A percentile compares a stretch with the other conserved stretches of the same genome.
phyloP scores from a whole-genome alignment of 2,888 invertebrate genomes.

The Chironomus tentans region DNA sequence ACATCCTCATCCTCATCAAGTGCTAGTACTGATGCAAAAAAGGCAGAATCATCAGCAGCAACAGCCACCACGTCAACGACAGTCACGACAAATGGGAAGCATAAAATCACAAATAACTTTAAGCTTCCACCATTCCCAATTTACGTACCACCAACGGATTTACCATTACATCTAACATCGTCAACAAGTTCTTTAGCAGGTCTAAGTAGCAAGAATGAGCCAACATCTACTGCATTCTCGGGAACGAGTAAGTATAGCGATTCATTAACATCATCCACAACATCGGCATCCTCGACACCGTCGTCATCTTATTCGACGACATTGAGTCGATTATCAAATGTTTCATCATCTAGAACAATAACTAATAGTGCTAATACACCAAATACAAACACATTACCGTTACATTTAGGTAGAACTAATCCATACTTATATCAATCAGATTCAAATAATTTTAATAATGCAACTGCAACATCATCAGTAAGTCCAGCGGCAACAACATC shows the following conservation, averaged over 20 bases:
- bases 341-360: constrained; percentile 35
- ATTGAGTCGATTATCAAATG: constrained; percentile 27
- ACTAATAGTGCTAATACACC: constrained; percentile 31
- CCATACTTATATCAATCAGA: constrained; percentile 33
- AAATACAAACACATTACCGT: constrained; percentile 30
- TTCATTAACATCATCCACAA: not conserved
- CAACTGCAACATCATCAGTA: constrained; percentile 33
- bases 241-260: constrained; percentile 28
- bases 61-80: not conserved
- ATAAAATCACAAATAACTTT: constrained; percentile 13
- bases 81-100: constrained; percentile 6
- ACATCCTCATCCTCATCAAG: not conserved
- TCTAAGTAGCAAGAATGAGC: constrained; percentile 4
- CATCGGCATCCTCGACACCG: constrained; percentile 29
- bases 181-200: not conserved
- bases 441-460: constrained; percentile 35
- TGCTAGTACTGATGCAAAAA: not conserved
- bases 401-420: constrained; percentile 33
- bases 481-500: not conserved
- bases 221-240: constrained; percentile 29
- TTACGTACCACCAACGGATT: constrained; percentile 7
- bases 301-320: constrained; percentile 27
- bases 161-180: not conserved
- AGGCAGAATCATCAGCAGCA: not conserved
- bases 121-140: constrained; percentile 23